A percentile compares a stretch with the other conserved stretches of the same genome.
These are phyloP conservation scores for Menidia menidia DNA, from an alignment of 2,797 vertebrate species.

Conservation along the genomic window DNA sequence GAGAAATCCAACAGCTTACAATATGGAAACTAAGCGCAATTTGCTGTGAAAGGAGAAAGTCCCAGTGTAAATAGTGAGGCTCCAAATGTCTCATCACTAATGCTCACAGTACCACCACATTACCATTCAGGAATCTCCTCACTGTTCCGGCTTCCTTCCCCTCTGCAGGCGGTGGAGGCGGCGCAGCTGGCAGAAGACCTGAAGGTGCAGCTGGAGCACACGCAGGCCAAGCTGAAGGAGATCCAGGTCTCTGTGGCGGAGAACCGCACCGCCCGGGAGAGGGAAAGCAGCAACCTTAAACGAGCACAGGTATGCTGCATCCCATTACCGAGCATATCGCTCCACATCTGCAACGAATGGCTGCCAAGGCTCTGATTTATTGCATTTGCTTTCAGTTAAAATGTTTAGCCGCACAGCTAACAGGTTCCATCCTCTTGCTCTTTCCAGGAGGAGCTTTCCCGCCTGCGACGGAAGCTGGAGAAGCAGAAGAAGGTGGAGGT, in stretches of 20 bases:
- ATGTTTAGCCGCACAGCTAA: conserved; percentile 7
- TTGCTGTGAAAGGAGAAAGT: conserved; percentile 20
- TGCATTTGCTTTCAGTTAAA: not conserved
- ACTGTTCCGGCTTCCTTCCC: conserved; percentile 56
- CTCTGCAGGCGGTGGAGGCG: conserved; percentile 89
- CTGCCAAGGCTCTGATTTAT: not conserved
- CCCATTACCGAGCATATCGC: not conserved
- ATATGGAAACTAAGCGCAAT: conserved; percentile 28
- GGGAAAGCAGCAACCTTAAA: conserved; percentile 92
- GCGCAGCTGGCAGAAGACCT: conserved; percentile 92
- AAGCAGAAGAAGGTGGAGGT: conserved; percentile 97
- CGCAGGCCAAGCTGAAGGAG: conserved; percentile 90
- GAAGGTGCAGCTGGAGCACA: conserved; percentile 93
- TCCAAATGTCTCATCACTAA: not conserved
- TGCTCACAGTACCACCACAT: conserved; percentile 23
- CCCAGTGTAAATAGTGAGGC: conserved; percentile 1
- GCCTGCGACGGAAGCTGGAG: conserved; percentile 91
- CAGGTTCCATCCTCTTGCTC: not conserved
- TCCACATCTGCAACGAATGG: not conserved
- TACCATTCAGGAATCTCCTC: conserved; percentile 46
- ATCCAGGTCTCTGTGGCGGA: conserved; percentile 92
- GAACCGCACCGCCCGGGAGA: conserved; percentile 91
- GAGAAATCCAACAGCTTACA: conserved; percentile 16
- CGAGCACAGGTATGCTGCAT: conserved; percentile 86
- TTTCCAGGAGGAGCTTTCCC: conserved; percentile 91